Evolutionary conservation across 2,888 invertebrate species (phyloP).

Genomic region (Eupithecia vulgata): DNA sequence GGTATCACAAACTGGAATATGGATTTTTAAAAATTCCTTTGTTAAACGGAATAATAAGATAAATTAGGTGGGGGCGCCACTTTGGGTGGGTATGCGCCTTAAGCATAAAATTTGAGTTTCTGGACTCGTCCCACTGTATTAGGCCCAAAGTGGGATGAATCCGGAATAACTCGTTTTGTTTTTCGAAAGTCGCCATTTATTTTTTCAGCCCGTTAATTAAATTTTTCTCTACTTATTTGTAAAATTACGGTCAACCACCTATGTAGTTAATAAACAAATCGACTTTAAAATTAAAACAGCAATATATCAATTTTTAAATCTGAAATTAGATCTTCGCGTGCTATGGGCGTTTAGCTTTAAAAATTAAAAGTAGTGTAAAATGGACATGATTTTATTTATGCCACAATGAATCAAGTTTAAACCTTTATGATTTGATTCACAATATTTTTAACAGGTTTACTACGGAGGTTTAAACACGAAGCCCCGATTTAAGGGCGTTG

Average conservation of each 20-base stretch:
- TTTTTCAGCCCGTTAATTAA: no score
- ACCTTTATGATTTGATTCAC: slow-evolving; percentile 8
- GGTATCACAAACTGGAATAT: no score
- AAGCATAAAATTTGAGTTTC: no score
- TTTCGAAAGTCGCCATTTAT: no score
- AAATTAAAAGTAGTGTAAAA: slow-evolving; percentile 26
- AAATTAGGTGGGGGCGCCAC: no score
- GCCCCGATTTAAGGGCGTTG: background rate
- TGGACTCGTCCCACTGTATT: no score
- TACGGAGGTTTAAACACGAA: background rate
- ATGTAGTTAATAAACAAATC: slow-evolving; percentile 15
- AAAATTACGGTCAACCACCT: background rate
- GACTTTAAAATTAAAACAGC: slow-evolving; percentile 28
- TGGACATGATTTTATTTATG: slow-evolving; percentile 20
- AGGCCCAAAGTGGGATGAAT: no score
- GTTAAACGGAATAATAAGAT: no score
- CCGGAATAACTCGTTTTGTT: no score
- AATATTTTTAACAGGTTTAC: background rate
- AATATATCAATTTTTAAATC: slow-evolving; percentile 39
- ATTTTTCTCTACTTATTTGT: background rate
- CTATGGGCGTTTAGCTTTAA: slow-evolving; percentile 28
- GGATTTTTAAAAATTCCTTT: no score
- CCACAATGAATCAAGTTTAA: slow-evolving; percentile 26
- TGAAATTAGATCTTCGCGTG: slow-evolving; percentile 49
- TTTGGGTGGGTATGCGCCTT: no score